Base-by-base conservation (phyloP, 2,888 invertebrate genomes). In the Heliconius sara region DNA sequence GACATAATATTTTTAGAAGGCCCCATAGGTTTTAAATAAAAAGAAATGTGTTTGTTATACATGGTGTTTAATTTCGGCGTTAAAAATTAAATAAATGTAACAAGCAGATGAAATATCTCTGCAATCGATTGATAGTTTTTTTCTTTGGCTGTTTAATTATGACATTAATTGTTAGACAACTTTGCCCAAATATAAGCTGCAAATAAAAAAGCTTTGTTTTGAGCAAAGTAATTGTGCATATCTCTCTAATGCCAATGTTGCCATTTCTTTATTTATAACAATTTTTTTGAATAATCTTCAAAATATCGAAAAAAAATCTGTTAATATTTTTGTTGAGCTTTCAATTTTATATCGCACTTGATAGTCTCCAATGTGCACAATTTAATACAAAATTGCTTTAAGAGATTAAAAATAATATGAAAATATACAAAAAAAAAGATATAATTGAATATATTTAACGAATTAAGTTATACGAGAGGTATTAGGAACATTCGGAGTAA, bases 361-460 rank as follows among this genome's bases (percentile, higher is more conserved):
- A 39, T 68, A 68, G 68, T n/a, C n/a, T 39, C 39, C 39, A n/a
- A 68, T 39, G 19, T 68, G 34, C 39, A 68, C 68, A 68, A 68
- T 68, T 22, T 9, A 4, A 39, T 47, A 67, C 19, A 67, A 34
- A 67, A 12, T 30, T 19, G 30, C 13, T 34, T 34, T 22, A 67
- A 34, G 30, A 34, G 22, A n/a, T 67, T 9, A 4, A 67, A 34
- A n/a, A 67, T 34, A n/a, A 39, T 34, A 34, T 12, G 10, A 68
- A 68, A 68, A 39, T 68, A 68, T 39, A 68, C 34, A 39, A 39
- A 68, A 39, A 67, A 68, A 39, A 34, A 67, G 22, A 34, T 67
- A 22, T 34, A 67, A 67, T 67, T n/a, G 9, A 39, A 68, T 68
- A 68, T 39, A 68, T 67, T 34, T 22, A 67, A 67, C 34, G 34